Conservation (phyloP, 2,888 invertebrate genomes). For the Kryphioiulus occultus region DNA sequence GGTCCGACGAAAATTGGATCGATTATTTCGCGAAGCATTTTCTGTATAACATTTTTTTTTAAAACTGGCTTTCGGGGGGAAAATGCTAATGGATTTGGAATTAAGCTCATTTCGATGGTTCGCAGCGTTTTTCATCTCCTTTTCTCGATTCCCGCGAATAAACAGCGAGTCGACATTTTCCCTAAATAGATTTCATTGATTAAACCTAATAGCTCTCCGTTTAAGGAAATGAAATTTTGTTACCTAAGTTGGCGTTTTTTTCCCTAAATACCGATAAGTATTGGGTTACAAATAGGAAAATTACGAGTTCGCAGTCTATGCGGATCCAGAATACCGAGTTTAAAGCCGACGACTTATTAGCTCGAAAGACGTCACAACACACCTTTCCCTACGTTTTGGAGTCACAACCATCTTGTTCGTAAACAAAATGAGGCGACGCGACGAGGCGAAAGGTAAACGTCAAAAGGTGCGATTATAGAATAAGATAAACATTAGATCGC, state of each 20-base stretch:
- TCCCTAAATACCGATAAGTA: conserved; percentile 14
- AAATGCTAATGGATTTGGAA: conserved; percentile 31
- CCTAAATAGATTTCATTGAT: conserved; percentile 35
- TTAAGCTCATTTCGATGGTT: conserved; percentile 26
- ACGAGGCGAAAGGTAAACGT: no score
- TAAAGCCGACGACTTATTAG: background rate
- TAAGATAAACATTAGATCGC: no score
- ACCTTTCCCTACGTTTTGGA: no score
- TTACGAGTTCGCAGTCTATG: background rate
- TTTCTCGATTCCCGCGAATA: conserved; percentile 15
- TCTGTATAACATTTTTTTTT: background rate
- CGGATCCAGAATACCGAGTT: background rate
- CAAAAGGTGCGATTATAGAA: no score
- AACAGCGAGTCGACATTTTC: conserved; percentile 35
- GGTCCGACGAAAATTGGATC: background rate
- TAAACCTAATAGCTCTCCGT: conserved; percentile 18
- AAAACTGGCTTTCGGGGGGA: conserved; percentile 23
- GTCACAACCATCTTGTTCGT: no score
- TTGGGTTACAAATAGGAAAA: conserved; percentile 30
- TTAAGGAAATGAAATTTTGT: conserved; percentile 35
- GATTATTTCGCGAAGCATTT: background rate
- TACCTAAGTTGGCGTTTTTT: conserved; percentile 25
- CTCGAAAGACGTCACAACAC: no score
- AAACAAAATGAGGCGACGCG: no score
- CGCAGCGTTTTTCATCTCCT: conserved; percentile 15